Evolutionary conservation across 2,797 vertebrate genomes (phyloP), one percentile per base, ranked within the genome.

Genomic region (Sebastes diaconus): DNA sequence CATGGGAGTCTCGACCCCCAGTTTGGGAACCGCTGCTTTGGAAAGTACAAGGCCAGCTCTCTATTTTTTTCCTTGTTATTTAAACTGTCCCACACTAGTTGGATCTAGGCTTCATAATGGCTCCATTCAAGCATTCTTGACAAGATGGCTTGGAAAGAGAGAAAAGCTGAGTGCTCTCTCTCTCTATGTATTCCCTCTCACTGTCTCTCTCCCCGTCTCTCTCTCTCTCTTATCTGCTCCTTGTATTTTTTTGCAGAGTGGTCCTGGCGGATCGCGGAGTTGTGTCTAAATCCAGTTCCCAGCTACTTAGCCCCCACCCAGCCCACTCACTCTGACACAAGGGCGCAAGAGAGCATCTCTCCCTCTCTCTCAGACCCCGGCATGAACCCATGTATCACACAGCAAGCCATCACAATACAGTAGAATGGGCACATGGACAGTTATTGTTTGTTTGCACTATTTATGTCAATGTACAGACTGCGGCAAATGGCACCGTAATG

Each of bases 401-500:
- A 88, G 79, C 72, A 18, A 86, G 88, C 80, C 84, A 84, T 92
- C 87, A 85, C 77, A 85, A 60, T 83, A 84, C 81, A 88, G 79
- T 64, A 64, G 76, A 88, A 86, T 64, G 81, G 84, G 58, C 74
- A 85, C 77, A 81, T 46, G 83, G 87, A 91, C 88, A 84, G 87
- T 90, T 90, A 88, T 92, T 93, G 85, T 94, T 93, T 90, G 86
- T 92, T 93, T 90, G 87, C 85, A 89, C 90, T 89, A 90, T 92
- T 90, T 86, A 92, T 85, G 85, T 92, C 88, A 85, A 60, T 87
- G 84, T 81, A 86, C 81, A 86, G 86, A 88, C 85, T 84, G 80
- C 64, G 11, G 90, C 79, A 91, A 93, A 92, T 93, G 88, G 87
- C 84, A 79, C 75, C 59, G 2, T 92, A 90, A 92, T 93, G 82